phyloP scores from a whole-genome alignment of 1,140 invertebrate genomes.

The Magallana ariakensis region DNA sequence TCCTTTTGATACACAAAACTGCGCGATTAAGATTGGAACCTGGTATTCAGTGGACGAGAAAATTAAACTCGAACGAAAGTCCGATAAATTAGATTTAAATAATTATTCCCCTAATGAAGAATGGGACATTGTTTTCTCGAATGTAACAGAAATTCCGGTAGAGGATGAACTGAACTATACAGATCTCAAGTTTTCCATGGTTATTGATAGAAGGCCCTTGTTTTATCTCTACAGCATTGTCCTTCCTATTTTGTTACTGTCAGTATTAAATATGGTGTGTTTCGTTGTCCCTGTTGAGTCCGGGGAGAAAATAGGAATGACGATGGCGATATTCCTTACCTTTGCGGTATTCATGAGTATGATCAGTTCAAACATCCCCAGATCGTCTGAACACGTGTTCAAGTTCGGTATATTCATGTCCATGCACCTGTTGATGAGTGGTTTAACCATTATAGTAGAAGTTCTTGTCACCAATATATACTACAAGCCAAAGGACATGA shows the following conservation, averaged over 20 bases:
- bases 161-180: conserved; percentile 27
- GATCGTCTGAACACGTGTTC: conserved; percentile 48
- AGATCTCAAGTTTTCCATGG: conserved; percentile 34
- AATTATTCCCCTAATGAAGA: conserved; percentile 33
- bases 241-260: conserved; percentile 52
- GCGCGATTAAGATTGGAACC: conserved; percentile 40
- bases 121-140: conserved; percentile 38
- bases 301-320: conserved; percentile 58
- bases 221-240: conserved; percentile 54
- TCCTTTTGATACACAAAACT: conserved; percentile 48
- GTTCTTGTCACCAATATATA: conserved; percentile 36
- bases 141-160: background rate
- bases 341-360: conserved; percentile 58
- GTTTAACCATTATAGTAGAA: conserved; percentile 45
- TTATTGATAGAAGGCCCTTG: conserved; percentile 48
- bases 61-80: background rate
- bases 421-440: conserved; percentile 49
- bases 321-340: conserved; percentile 55
- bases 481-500: conserved; percentile 1
- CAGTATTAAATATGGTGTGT: conserved; percentile 53
- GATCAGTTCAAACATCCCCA: conserved; percentile 54
- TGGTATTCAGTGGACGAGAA: conserved; percentile 45
- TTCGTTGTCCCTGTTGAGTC: conserved; percentile 56
- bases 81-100: background rate
- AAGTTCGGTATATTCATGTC: conserved; percentile 54